Evolutionary conservation across 1,140 invertebrate genomes (phyloP).

Genomic region (Rhopalosiphum maidis): DNA sequence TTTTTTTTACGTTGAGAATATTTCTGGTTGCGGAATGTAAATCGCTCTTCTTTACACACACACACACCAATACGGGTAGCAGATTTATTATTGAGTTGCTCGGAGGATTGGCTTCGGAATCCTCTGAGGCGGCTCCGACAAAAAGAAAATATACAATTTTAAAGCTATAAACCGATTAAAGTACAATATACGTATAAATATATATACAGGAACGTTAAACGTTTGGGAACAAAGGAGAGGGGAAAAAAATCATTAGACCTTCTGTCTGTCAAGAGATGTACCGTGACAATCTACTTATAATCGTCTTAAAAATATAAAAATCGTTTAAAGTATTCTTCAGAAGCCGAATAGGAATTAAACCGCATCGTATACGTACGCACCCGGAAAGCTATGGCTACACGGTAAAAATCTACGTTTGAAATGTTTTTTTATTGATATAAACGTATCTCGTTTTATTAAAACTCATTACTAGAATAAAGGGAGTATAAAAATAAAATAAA

Average conservation of each 20-base stretch:
- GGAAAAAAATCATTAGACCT: conserved; percentile 57
- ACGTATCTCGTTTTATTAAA: neutral
- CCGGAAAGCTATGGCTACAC: neutral
- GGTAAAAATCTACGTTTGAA: neutral
- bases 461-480: neutral
- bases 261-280: conserved; percentile 39
- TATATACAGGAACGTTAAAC: conserved; percentile 29
- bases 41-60: neutral
- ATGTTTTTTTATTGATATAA: neutral
- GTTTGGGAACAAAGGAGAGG: conserved; percentile 50
- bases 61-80: conserved; percentile 24
- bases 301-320: conserved; percentile 36
- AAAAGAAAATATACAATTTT: conserved; percentile 50
- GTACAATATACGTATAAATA: conserved; percentile 13
- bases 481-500: neutral
- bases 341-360: neutral
- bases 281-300: conserved; percentile 56
- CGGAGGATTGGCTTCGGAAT: conserved; percentile 6
- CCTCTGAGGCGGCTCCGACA: conserved; percentile 34
- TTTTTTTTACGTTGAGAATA: neutral
- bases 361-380: neutral
- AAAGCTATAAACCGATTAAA: conserved; percentile 55
- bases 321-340: conserved; percentile 1
- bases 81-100: conserved; percentile 49
- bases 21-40: conserved; percentile 48